phyloP scores from a whole-genome alignment of 2,888 invertebrate species.

The Bellardia bayeri region DNA sequence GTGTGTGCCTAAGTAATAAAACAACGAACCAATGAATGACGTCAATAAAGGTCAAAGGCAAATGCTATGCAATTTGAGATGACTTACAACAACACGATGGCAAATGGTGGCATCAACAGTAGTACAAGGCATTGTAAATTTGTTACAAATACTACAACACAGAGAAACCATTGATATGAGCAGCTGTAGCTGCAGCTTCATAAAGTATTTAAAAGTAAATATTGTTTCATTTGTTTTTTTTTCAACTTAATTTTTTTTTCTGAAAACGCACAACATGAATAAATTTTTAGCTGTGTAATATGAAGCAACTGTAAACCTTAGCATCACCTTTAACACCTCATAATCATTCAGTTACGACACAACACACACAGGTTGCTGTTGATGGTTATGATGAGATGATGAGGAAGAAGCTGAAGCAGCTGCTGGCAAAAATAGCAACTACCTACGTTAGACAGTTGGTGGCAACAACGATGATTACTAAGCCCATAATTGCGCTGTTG shows the following conservation, averaged over 20 bases:
- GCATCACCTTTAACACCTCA: slow-evolving; percentile 56
- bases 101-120: slow-evolving; percentile 9
- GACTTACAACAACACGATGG: slow-evolving; percentile 6
- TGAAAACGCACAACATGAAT: slow-evolving; percentile 32
- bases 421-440: not conserved
- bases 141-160: not conserved
- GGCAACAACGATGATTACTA: slow-evolving; percentile 23
- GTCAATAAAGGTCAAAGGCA: slow-evolving; percentile 66
- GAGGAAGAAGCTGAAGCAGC: not conserved
- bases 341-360: slow-evolving; percentile 3
- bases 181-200: slow-evolving; percentile 2
- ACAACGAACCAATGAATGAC: slow-evolving; percentile 63
- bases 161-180: not conserved
- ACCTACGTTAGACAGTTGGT: no score
- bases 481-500: slow-evolving; percentile 27
- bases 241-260: not conserved
- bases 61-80: slow-evolving; percentile 37
- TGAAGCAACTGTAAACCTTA: slow-evolving; percentile 44
- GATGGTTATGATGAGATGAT: not conserved
- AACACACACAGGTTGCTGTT: not conserved
- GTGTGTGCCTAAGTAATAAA: not conserved
- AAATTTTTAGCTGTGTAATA: slow-evolving; percentile 48
- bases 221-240: not conserved
- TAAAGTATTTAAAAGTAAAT: slow-evolving; percentile 51
- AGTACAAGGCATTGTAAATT: slow-evolving; percentile 1